Base-by-base conservation (phyloP, 2,888 invertebrate genomes). In the Acholoe squamosa region DNA sequence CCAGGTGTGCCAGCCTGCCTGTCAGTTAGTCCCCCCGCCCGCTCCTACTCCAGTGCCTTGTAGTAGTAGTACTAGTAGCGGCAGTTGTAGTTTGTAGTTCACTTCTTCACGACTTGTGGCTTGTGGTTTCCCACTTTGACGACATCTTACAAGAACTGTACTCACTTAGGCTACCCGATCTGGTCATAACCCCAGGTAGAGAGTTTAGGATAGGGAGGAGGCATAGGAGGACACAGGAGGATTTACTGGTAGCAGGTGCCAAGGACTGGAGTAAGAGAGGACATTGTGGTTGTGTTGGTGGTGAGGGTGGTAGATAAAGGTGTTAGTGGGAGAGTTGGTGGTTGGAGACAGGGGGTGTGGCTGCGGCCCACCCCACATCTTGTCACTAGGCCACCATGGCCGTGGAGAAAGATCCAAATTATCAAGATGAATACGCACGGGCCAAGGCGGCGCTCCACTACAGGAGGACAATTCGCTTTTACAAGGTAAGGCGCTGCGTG, bases 401-500 rank as follows among this genome's bases (percentile, higher is more conserved):
- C 31, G 86, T 86, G 86, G 86, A 86, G 86, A 52, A 86, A 25
- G 86, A 86, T 86, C 86, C 86, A 5, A 86, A 86, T 54, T 86
- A 86, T 56, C 86, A 86, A 56, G 86, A 86, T 52, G 86, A 86
- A 56, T 86, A 86, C 86, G 86, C 86, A 31, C 86, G 86, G 86
- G 86, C 86, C 25, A 86, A 86, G 56, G 86, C 86, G 22, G 86
- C 86, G 28, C 52, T 86, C 54, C 86, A 86, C 14, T 86, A 86
- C 19, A 52, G 86, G 33, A 0, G 86, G 54, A 54, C 86, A 19
- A 31, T 86, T 19, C 86, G 86, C 86, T 56, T 86, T 54, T 56
- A 86, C 28, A 86, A 86, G 86, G 86, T 86, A 86, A 86, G 86
- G 80, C n/a, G 19, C 80, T 43, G 34, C 0, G 19, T 12, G 34